Percentiles rank a stretch among this genome's conserved stretches.
phyloP scores from a whole-genome alignment of 2,888 invertebrate genomes.

The Scaptodrosophila latifasciaeformis region DNA sequence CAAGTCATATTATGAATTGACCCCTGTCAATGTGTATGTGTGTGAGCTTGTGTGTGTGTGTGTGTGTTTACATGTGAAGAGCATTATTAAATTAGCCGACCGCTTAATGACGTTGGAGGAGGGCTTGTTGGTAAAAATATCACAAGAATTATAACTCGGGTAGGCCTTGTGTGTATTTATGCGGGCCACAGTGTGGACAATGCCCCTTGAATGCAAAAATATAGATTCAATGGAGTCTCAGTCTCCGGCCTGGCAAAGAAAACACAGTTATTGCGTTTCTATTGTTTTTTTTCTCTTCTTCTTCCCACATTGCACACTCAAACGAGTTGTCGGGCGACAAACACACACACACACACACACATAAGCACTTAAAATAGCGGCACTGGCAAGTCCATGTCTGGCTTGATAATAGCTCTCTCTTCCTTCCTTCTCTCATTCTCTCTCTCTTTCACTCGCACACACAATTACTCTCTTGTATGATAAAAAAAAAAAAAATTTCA shows the following conservation, averaged over 20 bases:
- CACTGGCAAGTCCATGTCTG: conserved; percentile 1
- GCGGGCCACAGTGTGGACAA: no score
- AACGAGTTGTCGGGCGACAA: conserved; percentile 43
- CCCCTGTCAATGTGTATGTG: conserved; percentile 2
- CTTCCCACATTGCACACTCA: conserved; percentile 19
- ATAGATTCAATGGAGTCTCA: conserved; percentile 14
- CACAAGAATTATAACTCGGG: no score
- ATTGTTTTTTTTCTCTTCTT: conserved; percentile 7
- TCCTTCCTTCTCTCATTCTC: conserved; percentile 7
- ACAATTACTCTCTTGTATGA: conserved; percentile 14
- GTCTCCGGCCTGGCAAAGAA: neutral
- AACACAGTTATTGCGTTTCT: conserved; percentile 32
- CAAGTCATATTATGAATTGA: conserved; percentile 24
- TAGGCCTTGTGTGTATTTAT: no score
- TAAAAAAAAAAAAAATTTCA: conserved; percentile 39
- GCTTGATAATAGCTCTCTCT: conserved; percentile 7
- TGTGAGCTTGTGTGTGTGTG: conserved; percentile 18
- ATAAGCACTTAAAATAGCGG: conserved; percentile 11
- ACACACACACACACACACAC: conserved; percentile 26
- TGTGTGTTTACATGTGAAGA: conserved; percentile 1
- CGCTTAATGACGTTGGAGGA: neutral
- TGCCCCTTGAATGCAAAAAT: conserved; percentile 9
- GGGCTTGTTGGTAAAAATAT: no score
- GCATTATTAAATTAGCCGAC: conserved; percentile 55
- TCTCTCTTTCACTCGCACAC: no score